Percentiles rank a stretch among this genome's conserved stretches.
Conservation (phyloP, 2,113 vertebrate genomes). For the Thymallus thymallus region DNA sequence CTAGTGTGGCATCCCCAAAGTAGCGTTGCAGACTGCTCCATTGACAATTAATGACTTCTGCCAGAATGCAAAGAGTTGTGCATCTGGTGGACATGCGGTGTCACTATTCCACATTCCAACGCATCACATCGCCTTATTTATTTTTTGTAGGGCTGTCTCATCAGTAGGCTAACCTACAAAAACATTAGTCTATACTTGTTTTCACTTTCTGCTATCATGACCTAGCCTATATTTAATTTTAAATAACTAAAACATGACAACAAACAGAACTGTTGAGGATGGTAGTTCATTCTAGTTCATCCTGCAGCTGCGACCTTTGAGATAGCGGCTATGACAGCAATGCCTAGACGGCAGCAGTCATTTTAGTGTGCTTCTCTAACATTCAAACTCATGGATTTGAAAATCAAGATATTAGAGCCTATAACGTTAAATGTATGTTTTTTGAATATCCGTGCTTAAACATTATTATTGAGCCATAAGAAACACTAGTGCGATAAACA, state of each 20-base stretch:
- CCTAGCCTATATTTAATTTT: too few species aligned
- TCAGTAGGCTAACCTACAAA: neutral
- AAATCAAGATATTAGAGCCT: neutral
- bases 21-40: too few species aligned
- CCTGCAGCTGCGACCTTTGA: slow-evolving; percentile 29
- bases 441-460: neutral
- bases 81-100: too few species aligned
- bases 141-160: too few species aligned
- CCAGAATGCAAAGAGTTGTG: too few species aligned
- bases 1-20: too few species aligned
- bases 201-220: too few species aligned
- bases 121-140: slow-evolving; percentile 11
- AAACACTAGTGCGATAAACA: neutral
- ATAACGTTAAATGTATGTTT: neutral
- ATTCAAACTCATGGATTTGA: neutral
- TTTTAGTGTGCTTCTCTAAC: neutral
- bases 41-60: too few species aligned
- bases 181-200: neutral
- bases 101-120: slow-evolving; percentile 35
- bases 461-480: neutral
- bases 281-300: neutral
- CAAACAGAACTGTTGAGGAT: neutral
- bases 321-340: slow-evolving; percentile 11
- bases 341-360: neutral
- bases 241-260: slow-evolving; percentile 8